A percentile compares a stretch with the other conserved stretches of the same genome.
Conservation (phyloP, 1,140 invertebrate species). For the Pachypeltis micranthus region DNA sequence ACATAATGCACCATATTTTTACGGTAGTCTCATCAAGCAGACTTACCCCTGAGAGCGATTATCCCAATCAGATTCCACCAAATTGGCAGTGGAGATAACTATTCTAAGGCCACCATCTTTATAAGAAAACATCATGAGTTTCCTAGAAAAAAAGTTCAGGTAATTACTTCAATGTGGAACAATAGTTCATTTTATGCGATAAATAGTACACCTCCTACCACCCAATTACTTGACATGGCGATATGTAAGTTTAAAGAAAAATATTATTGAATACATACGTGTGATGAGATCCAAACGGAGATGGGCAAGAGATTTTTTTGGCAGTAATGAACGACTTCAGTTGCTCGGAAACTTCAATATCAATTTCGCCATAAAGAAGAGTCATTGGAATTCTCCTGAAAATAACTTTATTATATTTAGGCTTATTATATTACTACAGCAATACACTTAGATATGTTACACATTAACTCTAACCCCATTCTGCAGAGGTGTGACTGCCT, state of each 20-base stretch:
- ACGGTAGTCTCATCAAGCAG: not conserved
- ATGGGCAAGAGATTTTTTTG: conserved; percentile 57
- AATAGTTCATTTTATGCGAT: not conserved
- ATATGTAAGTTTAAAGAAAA: too few relatives aligned
- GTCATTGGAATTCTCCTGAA: conserved; percentile 55
- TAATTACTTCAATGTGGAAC: not conserved
- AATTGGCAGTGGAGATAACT: conserved; percentile 83
- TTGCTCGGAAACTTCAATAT: conserved; percentile 33
- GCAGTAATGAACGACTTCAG: conserved; percentile 48
- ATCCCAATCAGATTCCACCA: conserved; percentile 82
- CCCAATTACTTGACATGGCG: too few relatives aligned
- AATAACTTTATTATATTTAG: too few relatives aligned
- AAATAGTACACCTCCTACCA: too few relatives aligned
- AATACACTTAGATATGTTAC: too few relatives aligned
- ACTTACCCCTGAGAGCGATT: conserved; percentile 82
- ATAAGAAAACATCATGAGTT: conserved; percentile 81
- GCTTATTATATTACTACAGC: too few relatives aligned
- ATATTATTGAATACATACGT: conserved; percentile 45
- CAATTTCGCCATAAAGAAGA: conserved; percentile 67
- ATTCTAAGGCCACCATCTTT: conserved; percentile 69
- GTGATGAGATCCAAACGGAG: conserved; percentile 79
- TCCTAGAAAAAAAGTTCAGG: conserved; percentile 41
- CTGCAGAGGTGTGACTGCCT: too few relatives aligned
- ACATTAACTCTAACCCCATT: too few relatives aligned
- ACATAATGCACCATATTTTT: too few relatives aligned